Evolutionary conservation across 2,113 vertebrate species (phyloP).

Genomic region (Elaphurus davidianus): DNA sequence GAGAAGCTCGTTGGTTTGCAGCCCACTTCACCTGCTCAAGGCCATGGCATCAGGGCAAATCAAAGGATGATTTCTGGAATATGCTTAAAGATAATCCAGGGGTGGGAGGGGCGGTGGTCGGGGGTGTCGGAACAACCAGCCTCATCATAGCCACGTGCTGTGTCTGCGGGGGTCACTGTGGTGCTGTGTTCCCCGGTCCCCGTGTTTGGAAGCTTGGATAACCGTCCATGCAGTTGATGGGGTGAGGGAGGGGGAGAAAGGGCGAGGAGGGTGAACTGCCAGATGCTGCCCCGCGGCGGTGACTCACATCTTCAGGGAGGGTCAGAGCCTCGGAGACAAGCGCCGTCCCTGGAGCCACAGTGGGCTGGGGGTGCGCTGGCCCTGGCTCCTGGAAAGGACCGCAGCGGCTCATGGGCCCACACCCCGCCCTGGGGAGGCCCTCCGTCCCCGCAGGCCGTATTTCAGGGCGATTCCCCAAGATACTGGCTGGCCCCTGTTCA

Average conservation of each 20-base stretch:
- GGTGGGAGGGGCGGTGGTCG: rapidly evolving
- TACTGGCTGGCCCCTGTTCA: background rate
- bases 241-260: background rate
- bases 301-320: background rate
- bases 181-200: rapidly evolving
- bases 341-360: background rate
- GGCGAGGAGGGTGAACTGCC: rapidly evolving
- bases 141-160: rapidly evolving
- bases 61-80: background rate
- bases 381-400: background rate
- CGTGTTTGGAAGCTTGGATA: background rate
- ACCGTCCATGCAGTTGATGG: background rate
- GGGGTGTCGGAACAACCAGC: rapidly evolving
- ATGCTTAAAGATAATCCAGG: background rate
- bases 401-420: background rate
- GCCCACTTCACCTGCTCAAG: background rate
- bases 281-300: rapidly evolving
- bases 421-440: background rate
- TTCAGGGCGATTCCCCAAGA: background rate
- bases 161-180: rapidly evolving
- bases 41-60: background rate
- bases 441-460: background rate
- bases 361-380: background rate
- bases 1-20: rapidly evolving
- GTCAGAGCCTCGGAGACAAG: background rate